Evolutionary conservation across 2,113 vertebrate genomes (phyloP).

Genomic region (Larimichthys crocea): DNA sequence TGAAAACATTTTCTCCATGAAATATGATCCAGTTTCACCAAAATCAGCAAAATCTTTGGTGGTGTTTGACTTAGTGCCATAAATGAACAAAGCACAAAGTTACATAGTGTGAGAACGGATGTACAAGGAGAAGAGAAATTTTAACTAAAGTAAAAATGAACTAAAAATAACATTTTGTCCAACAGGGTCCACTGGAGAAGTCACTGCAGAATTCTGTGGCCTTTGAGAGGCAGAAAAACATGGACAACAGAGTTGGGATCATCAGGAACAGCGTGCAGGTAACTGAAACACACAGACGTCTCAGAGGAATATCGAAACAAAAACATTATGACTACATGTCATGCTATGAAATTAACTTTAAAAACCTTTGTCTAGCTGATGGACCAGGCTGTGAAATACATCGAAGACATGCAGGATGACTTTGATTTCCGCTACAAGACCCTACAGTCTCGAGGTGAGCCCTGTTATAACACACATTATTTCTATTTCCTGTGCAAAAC

Average conservation of each 20-base stretch:
- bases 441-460: conserved; percentile 91
- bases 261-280: conserved; percentile 94
- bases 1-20: no score
- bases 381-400: conserved; percentile 95
- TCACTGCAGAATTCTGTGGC: conserved; percentile 91
- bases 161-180: neutral
- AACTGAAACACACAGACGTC: neutral
- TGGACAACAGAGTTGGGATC: conserved; percentile 91
- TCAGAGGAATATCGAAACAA: neutral
- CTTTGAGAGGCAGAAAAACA: conserved; percentile 91
- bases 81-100: no score
- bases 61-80: no score
- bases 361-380: conserved; percentile 84
- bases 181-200: conserved; percentile 93
- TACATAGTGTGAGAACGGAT: no score
- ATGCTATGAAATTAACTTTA: neutral
- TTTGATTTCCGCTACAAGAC: conserved; percentile 99
- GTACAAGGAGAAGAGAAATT: neutral
- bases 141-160: neutral
- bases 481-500: neutral
- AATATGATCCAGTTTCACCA: no score
- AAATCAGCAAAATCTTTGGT: no score
- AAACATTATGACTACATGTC: neutral
- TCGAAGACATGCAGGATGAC: conserved; percentile 97
- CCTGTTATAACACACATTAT: neutral